These are phyloP conservation scores for Carassius carassius DNA, from an alignment of 2,113 vertebrate species.

Conservation along the genomic window DNA sequence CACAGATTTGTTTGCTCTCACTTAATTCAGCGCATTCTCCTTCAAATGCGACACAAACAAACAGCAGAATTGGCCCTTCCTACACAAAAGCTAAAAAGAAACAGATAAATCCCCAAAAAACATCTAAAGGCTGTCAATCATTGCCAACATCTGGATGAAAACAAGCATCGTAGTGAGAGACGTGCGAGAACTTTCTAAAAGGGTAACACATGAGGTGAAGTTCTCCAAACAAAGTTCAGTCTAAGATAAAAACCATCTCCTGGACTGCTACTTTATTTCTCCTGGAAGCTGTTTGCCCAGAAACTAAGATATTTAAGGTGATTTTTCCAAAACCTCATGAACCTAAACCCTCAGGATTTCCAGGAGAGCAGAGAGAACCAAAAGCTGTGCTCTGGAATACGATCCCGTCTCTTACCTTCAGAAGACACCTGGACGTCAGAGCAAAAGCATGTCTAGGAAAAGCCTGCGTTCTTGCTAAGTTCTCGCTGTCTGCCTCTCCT, in stretches of 20 bases:
- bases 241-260: background rate
- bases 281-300: background rate
- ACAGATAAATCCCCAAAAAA: background rate
- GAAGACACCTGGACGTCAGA: slow-evolving; percentile 38
- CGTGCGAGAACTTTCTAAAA: background rate
- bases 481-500: slow-evolving; percentile 10
- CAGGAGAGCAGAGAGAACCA: background rate
- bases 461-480: slow-evolving; percentile 28
- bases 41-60: slow-evolving; percentile 53
- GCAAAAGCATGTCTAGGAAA: slow-evolving; percentile 41
- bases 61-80: background rate
- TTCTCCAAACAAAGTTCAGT: background rate
- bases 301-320: background rate
- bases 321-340: background rate
- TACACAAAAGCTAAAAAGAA: background rate
- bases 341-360: background rate
- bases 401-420: slow-evolving; percentile 64
- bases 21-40: slow-evolving; percentile 49
- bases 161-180: background rate
- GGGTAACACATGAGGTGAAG: background rate
- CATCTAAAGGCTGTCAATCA: background rate
- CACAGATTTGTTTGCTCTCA: slow-evolving; percentile 61
- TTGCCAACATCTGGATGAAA: background rate
- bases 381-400: background rate
- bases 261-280: background rate